These are phyloP conservation scores for Drosophila athabasca DNA, from an alignment of 1,140 invertebrate species.

Conservation along the genomic window DNA sequence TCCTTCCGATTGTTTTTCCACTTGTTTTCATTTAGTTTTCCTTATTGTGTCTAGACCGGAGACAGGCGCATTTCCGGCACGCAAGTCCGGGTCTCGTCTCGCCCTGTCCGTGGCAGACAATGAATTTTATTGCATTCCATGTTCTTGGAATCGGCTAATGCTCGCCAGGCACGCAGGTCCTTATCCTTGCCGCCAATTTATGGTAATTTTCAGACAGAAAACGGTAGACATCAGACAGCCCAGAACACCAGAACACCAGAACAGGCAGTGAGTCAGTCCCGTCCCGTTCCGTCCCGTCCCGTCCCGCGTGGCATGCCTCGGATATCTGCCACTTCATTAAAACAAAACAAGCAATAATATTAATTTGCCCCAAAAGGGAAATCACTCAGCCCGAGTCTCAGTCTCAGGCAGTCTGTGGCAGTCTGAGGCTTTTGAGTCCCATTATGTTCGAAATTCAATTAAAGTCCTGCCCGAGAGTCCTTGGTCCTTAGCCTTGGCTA, in stretches of 20 bases:
- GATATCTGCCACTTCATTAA: conserved; percentile 37
- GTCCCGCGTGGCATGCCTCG: conserved; percentile 11
- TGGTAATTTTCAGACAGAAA: conserved; percentile 22
- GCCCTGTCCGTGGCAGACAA: conserved; percentile 43
- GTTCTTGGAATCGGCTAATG: conserved; percentile 46
- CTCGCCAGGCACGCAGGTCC: conserved; percentile 27
- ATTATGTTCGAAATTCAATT: conserved; percentile 33
- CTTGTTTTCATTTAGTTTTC: conserved; percentile 49
- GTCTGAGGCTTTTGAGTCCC: conserved; percentile 5
- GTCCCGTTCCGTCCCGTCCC: background rate
- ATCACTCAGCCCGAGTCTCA: conserved; percentile 21
- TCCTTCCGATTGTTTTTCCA: conserved; percentile 2
- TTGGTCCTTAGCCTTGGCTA: background rate
- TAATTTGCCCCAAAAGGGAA: conserved; percentile 45
- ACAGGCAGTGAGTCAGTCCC: conserved; percentile 14
- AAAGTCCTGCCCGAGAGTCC: conserved; percentile 11
- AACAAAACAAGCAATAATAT: conserved; percentile 53
- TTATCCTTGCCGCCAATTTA: conserved; percentile 43
- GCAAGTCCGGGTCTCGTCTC: conserved; percentile 31
- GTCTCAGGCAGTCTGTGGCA: background rate
- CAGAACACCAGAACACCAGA: no score
- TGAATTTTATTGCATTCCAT: conserved; percentile 61
- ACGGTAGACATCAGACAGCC: conserved; percentile 4
- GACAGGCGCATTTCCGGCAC: conserved; percentile 66
- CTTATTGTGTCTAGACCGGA: conserved; percentile 65